phyloP scores from a whole-genome alignment of 2,888 invertebrate genomes.

The Tipula lateralis region DNA sequence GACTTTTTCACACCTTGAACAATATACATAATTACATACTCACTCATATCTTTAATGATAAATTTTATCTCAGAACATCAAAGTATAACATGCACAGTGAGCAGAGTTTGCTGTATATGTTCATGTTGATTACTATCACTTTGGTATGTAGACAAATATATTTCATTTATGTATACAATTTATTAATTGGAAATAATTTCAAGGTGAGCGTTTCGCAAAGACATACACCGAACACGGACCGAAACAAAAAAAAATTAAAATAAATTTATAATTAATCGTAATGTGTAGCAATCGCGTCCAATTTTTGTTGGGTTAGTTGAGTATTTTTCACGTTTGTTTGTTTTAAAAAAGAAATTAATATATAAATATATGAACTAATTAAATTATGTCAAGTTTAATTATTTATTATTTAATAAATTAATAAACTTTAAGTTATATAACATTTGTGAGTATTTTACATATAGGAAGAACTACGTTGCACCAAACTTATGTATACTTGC shows the following conservation, averaged over 20 bases:
- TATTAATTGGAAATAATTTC: slow-evolving; percentile 1
- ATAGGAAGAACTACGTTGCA: background rate
- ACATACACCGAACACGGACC: background rate
- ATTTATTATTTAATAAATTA: background rate
- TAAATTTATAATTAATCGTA: background rate
- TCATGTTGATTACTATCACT: background rate
- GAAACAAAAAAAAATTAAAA: background rate
- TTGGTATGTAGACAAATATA: background rate
- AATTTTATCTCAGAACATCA: too few species aligned
- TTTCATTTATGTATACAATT: background rate
- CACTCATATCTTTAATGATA: too few species aligned
- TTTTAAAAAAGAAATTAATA: background rate
- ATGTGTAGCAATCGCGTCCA: background rate
- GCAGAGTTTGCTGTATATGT: too few species aligned
- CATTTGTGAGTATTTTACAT: background rate
- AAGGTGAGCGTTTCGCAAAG: background rate
- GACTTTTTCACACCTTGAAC: too few species aligned
- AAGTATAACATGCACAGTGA: too few species aligned
- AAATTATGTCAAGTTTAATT: slow-evolving; percentile 6
- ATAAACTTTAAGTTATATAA: background rate
- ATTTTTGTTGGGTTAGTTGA: background rate
- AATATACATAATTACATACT: too few species aligned
- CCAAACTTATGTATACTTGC: background rate
- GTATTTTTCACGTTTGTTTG: background rate
- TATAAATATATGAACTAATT: background rate